phyloP scores from a whole-genome alignment of 2,113 vertebrate genomes.

The Rhagologus leucostigma region DNA sequence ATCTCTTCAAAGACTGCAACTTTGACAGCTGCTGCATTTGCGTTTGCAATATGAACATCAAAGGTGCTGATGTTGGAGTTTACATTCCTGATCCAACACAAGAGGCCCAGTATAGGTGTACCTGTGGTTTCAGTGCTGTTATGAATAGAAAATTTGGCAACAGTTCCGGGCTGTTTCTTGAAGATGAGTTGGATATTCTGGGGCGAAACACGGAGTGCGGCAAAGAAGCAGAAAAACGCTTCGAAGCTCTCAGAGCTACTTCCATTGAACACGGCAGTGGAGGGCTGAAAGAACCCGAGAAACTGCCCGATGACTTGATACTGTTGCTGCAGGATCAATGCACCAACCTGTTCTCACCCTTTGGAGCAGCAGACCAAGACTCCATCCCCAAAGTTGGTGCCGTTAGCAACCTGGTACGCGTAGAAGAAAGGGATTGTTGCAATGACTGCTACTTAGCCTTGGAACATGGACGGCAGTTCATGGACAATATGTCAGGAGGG shows the following conservation, averaged over 20 bases:
- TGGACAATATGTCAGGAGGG: conserved; percentile 99
- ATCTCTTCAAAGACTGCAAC: conserved; percentile 98
- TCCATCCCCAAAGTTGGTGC: conserved; percentile 72
- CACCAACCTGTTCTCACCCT: conserved; percentile 93
- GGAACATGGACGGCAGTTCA: conserved; percentile 97
- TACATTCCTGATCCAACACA: conserved; percentile 91
- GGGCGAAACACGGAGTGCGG: conserved; percentile 90
- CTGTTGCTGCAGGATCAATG: conserved; percentile 94
- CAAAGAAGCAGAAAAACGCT: conserved; percentile 91
- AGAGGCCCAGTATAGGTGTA: conserved; percentile 90
- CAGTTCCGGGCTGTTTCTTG: conserved; percentile 92
- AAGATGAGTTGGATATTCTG: conserved; percentile 97
- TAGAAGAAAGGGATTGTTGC: conserved; percentile 93
- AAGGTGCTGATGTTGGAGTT: conserved; percentile 94
- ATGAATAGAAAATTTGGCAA: conserved; percentile 96
- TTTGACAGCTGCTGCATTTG: conserved; percentile 99
- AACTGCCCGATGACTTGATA: conserved; percentile 89
- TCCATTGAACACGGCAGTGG: conserved; percentile 79
- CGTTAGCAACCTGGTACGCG: conserved; percentile 77
- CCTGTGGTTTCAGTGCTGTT: conserved; percentile 95
- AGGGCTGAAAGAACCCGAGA: conserved; percentile 81
- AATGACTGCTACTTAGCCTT: conserved; percentile 96
- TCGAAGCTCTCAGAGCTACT: conserved; percentile 85
- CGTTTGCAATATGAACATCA: conserved; percentile 98
- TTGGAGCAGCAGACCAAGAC: conserved; percentile 83